phyloP scores from a whole-genome alignment of 2,888 invertebrate species.

The Reticulitermes lucifugus region DNA sequence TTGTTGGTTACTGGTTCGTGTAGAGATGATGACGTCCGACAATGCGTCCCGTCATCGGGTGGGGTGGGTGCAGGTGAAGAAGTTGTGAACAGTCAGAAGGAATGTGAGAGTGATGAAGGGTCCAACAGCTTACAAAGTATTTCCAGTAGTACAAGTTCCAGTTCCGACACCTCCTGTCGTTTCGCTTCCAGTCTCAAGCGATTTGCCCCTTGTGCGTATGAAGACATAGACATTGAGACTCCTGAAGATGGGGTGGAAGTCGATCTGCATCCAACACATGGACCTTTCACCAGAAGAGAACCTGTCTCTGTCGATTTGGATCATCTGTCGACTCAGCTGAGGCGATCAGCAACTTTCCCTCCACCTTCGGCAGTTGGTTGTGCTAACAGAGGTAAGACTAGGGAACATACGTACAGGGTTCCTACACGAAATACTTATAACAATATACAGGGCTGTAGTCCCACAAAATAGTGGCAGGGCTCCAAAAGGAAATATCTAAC shows the following conservation, averaged over 20 bases:
- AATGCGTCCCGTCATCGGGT: not conserved
- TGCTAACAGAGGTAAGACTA: conserved; percentile 58
- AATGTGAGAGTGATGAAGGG: conserved; percentile 52
- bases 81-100: not conserved
- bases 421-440: no score
- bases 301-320: conserved; percentile 8
- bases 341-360: conserved; percentile 63
- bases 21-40: conserved; percentile 7
- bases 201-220: not conserved
- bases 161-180: not conserved
- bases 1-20: conserved; percentile 31
- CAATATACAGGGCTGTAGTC: no score
- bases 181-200: not conserved
- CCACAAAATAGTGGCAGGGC: no score
- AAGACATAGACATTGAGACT: not conserved
- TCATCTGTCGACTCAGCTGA: conserved; percentile 53
- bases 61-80: not conserved
- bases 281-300: conserved; percentile 11
- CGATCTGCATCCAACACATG: conserved; percentile 24
- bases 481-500: no score
- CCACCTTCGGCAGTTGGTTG: conserved; percentile 62
- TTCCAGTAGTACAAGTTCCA: conserved; percentile 49
- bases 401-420: no score
- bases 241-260: conserved; percentile 25
- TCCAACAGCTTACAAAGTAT: conserved; percentile 52